phyloP scores from a whole-genome alignment of 2,797 vertebrate genomes.

The Molossus alvarezi region DNA sequence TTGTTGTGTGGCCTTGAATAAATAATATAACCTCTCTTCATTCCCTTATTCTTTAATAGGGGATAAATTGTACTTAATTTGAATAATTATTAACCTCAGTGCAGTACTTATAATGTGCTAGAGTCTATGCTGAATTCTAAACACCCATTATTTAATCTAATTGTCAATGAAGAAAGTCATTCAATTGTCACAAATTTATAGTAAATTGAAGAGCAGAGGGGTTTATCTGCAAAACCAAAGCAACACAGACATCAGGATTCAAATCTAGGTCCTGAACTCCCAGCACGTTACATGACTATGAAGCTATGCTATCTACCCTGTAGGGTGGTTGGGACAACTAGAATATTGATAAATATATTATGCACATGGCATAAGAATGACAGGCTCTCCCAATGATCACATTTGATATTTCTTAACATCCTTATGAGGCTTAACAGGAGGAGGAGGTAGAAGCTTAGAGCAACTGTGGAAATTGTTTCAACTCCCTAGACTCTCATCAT shows the following conservation, averaged over 20 bases:
- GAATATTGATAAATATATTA: neutral
- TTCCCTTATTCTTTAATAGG: neutral
- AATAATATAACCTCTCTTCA: neutral
- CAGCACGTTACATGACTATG: neutral
- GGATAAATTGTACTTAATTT: neutral
- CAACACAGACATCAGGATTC: neutral
- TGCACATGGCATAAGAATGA: neutral
- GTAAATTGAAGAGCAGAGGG: neutral
- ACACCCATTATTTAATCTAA: neutral
- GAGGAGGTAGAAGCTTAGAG: neutral
- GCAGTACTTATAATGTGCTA: neutral
- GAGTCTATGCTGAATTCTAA: neutral
- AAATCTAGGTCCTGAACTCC: neutral
- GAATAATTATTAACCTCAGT: neutral
- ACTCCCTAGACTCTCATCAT: neutral
- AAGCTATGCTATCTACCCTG: neutral
- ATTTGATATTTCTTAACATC: neutral
- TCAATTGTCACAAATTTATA: neutral
- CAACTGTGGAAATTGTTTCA: neutral
- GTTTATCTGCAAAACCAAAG: neutral
- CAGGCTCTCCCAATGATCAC: neutral
- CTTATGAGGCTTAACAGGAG: neutral
- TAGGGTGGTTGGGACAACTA: neutral
- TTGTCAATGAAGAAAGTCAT: conserved; percentile 5
- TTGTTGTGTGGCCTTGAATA: neutral